Conservation (phyloP, 2,113 vertebrate genomes). For the Toxotes jaculatrix region DNA sequence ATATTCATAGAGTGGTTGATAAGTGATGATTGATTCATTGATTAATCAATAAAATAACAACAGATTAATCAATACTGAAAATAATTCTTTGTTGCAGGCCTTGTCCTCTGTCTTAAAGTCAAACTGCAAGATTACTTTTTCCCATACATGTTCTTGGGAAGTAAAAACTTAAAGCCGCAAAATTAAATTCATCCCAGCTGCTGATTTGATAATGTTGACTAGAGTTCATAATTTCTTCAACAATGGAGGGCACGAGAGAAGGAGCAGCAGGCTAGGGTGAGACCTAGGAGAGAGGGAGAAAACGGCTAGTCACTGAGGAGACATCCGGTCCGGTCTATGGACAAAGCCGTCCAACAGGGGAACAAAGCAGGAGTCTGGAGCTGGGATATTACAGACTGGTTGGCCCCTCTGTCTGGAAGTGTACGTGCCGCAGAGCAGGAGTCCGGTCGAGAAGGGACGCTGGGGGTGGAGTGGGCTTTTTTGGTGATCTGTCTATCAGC, state of each 20-base stretch:
- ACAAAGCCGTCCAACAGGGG: slow-evolving; percentile 71
- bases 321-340: slow-evolving; percentile 75
- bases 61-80: background rate
- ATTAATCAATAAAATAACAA: background rate
- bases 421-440: slow-evolving; percentile 81
- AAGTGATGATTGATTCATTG: background rate
- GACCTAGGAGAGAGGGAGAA: slow-evolving; percentile 39
- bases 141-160: background rate
- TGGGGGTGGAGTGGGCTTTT: slow-evolving; percentile 50
- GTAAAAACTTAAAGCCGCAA: background rate
- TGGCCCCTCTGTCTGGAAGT: slow-evolving; percentile 75
- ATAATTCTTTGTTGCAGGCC: background rate
- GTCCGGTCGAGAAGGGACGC: slow-evolving; percentile 43
- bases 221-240: slow-evolving; percentile 7
- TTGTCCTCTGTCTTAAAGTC: background rate
- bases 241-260: slow-evolving; percentile 37
- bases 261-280: slow-evolving; percentile 28
- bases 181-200: background rate
- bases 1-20: background rate
- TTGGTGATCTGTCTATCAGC: slow-evolving; percentile 56
- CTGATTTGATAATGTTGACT: background rate
- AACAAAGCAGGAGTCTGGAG: slow-evolving; percentile 79
- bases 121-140: background rate
- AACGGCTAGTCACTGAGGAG: slow-evolving; percentile 66
- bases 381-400: slow-evolving; percentile 71